These are phyloP conservation scores for Bos taurus DNA, from an alignment of 2,113 vertebrate species.

Conservation along the genomic window DNA sequence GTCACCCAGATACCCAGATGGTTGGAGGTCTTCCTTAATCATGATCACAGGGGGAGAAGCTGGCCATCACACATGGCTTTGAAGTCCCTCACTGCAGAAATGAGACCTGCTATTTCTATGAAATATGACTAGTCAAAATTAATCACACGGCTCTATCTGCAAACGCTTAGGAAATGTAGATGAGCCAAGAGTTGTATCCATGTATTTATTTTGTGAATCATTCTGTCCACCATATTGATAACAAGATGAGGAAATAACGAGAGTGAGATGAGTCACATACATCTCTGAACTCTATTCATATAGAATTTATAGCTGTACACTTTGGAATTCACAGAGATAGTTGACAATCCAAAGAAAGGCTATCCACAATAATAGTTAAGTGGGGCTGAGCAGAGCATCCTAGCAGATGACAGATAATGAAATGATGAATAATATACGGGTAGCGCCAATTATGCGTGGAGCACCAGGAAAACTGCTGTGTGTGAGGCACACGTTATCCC, in stretches of 20 bases:
- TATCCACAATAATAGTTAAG: background rate
- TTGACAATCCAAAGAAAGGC: background rate
- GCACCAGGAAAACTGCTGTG: background rate
- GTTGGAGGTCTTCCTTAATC: background rate
- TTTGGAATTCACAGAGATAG: background rate
- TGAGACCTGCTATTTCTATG: background rate
- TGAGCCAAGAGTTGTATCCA: background rate
- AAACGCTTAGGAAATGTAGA: background rate
- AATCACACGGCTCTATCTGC: background rate
- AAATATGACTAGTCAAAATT: background rate
- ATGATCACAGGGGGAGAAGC: background rate
- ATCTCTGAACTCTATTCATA: background rate
- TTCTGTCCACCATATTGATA: background rate
- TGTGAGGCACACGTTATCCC: rapidly evolving
- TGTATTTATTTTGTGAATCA: background rate
- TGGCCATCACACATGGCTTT: no score
- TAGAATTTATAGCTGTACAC: background rate
- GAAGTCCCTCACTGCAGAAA: background rate
- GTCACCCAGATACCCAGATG: background rate
- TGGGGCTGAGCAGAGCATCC: background rate
- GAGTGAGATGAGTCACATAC: background rate
- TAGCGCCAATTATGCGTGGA: background rate
- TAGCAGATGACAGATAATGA: background rate
- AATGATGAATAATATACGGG: background rate
- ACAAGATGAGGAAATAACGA: background rate